A percentile compares a stretch with the other conserved stretches of the same genome.
These are phyloP conservation scores for Penaeus japonicus DNA, from an alignment of 1,140 invertebrate species.

Conservation along the genomic window DNA sequence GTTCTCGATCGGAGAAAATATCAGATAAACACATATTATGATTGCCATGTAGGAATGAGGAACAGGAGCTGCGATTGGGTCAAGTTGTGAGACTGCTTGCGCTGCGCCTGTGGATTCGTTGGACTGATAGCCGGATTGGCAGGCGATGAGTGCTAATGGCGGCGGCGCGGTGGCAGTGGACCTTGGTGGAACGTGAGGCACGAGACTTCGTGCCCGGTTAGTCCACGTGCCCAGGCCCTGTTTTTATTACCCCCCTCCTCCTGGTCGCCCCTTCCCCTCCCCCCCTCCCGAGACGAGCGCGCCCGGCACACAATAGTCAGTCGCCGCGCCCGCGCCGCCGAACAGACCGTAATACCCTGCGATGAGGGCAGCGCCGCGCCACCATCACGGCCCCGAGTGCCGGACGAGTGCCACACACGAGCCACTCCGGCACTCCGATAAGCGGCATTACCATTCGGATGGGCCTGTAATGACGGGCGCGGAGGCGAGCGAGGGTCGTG, in stretches of 20 bases:
- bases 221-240: neutral
- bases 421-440: constrained; percentile 13
- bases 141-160: no score
- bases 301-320: neutral
- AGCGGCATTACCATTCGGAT: constrained; percentile 51
- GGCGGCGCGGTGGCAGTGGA: no score
- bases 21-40: no score
- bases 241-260: neutral
- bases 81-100: no score
- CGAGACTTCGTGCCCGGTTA: neutral
- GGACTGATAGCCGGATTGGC: no score
- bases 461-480: constrained; percentile 45
- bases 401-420: no score
- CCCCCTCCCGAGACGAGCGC: neutral
- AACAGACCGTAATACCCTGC: neutral
- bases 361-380: neutral
- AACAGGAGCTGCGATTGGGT: no score
- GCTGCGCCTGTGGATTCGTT: no score
- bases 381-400: neutral
- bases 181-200: no score
- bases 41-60: no score
- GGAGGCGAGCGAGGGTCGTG: constrained; percentile 29
- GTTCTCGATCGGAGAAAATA: no score
- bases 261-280: neutral
- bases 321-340: neutral